Evolutionary conservation across 2,888 invertebrate species (phyloP).

Genomic region (Heliconius sara): DNA sequence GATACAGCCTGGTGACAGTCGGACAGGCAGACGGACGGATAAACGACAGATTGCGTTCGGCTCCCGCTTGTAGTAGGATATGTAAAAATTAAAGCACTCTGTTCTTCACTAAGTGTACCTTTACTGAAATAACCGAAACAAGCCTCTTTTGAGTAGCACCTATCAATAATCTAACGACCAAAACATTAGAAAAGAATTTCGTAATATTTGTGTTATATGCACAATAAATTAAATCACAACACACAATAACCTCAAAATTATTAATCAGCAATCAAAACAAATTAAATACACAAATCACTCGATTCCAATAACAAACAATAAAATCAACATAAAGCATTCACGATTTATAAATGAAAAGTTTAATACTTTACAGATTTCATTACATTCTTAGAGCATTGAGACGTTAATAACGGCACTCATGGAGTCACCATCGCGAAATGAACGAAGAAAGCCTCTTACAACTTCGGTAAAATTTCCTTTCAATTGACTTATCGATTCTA

Average conservation of each 20-base stretch:
- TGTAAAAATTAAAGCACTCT: too few relatives aligned
- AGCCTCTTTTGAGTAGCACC: too few relatives aligned
- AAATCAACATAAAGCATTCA: background rate
- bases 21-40: too few relatives aligned
- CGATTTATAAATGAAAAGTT: constrained; percentile 3
- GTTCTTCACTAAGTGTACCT: too few relatives aligned
- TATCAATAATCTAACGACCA: too few relatives aligned
- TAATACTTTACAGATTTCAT: constrained; percentile 23
- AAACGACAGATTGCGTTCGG: too few relatives aligned
- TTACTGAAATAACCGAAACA: too few relatives aligned
- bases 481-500: constrained; percentile 46
- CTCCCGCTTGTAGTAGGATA: too few relatives aligned
- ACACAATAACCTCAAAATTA: background rate
- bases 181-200: background rate
- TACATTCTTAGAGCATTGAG: constrained; percentile 30
- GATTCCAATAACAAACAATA: background rate
- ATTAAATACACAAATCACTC: background rate
- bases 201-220: background rate
- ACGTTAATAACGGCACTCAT: constrained; percentile 38
- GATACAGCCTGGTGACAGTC: too few relatives aligned
- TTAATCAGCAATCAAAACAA: background rate
- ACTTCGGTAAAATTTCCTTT: constrained; percentile 41
- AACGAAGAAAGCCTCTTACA: constrained; percentile 38
- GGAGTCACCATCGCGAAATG: constrained; percentile 34
- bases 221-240: background rate